These are phyloP conservation scores for Glyphotaelius pellucidus DNA, from an alignment of 2,888 invertebrate species.

Conservation along the genomic window DNA sequence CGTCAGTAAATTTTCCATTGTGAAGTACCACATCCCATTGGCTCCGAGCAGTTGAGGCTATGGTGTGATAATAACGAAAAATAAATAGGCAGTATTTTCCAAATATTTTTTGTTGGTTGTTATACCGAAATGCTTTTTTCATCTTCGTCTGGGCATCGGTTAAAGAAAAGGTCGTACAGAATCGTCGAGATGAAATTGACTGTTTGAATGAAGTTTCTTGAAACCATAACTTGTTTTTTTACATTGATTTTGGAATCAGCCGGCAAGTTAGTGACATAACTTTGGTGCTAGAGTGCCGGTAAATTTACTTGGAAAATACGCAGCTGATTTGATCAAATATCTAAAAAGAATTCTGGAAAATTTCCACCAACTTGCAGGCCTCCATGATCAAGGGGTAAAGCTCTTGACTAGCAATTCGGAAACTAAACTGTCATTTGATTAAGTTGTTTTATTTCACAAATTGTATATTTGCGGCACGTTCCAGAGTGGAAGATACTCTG, in stretches of 20 bases:
- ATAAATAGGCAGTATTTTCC: background rate
- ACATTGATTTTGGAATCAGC: background rate
- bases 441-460: too few species aligned
- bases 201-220: background rate
- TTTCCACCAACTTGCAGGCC: background rate
- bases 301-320: background rate
- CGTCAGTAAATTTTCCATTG: background rate
- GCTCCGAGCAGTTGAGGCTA: background rate
- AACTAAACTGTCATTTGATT: too few species aligned
- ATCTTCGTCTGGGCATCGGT: background rate
- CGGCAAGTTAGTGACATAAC: background rate
- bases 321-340: background rate
- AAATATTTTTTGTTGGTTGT: background rate
- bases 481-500: too few species aligned
- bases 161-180: background rate
- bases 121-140: background rate
- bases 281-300: background rate
- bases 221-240: background rate
- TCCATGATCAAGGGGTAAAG: too few species aligned
- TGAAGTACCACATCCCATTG: background rate
- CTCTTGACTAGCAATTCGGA: too few species aligned
- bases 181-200: background rate
- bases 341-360: background rate
- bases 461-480: too few species aligned
- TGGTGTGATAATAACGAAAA: background rate